Conservation (phyloP, 2,797 vertebrate genomes). For the Novumbra hubbsi region DNA sequence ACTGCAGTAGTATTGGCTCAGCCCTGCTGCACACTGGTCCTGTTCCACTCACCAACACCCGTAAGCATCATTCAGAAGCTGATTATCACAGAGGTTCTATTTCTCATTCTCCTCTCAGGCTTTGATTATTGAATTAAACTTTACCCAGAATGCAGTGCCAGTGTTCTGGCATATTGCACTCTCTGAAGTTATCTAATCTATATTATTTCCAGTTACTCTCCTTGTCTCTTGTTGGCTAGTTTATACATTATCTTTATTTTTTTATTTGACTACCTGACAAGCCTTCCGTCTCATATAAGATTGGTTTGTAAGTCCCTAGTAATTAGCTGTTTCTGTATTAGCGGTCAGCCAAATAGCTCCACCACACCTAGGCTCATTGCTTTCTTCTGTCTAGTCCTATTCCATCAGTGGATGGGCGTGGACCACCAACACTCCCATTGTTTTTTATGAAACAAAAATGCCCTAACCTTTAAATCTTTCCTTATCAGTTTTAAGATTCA, state of each 20-base stretch:
- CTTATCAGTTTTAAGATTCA: too few relatives aligned
- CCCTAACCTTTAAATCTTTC: too few relatives aligned
- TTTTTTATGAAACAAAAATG: not conserved
- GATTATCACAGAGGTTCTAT: not conserved
- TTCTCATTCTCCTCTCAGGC: not conserved
- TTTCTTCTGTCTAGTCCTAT: not conserved
- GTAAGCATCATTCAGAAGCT: not conserved
- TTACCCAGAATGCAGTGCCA: not conserved
- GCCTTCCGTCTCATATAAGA: not conserved
- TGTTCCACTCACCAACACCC: not conserved
- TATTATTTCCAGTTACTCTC: not conserved
- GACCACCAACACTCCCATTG: not conserved
- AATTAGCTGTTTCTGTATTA: not conserved
- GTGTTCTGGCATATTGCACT: not conserved
- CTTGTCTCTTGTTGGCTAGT: conserved; percentile 1
- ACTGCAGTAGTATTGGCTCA: not conserved
- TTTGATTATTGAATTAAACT: conserved; percentile 2
- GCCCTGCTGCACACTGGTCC: not conserved
- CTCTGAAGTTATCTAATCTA: not conserved
- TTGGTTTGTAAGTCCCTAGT: not conserved
- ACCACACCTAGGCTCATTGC: not conserved
- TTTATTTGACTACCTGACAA: not conserved
- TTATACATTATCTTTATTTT: not conserved
- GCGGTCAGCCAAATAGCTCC: not conserved
- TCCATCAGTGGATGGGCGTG: not conserved